Evolutionary conservation across 1,140 invertebrate genomes (phyloP).

Genomic region (Aphelenchoides besseyi): DNA sequence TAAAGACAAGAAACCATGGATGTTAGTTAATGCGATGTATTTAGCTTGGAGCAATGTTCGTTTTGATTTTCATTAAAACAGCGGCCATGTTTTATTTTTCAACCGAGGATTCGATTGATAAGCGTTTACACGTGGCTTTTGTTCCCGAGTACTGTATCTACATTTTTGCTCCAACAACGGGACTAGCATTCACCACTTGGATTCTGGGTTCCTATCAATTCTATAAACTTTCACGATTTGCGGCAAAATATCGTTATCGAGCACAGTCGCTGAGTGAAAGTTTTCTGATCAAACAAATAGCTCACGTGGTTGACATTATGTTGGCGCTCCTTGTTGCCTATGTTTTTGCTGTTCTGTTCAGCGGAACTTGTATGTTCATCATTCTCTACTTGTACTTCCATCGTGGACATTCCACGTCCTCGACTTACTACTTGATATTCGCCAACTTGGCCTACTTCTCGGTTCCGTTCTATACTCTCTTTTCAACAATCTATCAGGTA

Average conservation of each 20-base stretch:
- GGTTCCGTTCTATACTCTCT: neutral
- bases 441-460: neutral
- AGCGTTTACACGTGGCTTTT: neutral
- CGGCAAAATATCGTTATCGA: neutral
- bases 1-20: neutral
- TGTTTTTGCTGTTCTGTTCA: neutral
- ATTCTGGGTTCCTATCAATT: neutral
- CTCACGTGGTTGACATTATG: neutral
- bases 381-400: neutral
- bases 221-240: neutral
- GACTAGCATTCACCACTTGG: neutral
- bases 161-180: neutral
- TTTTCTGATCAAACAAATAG: neutral
- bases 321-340: neutral
- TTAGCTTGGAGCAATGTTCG: neutral
- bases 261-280: neutral
- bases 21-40: neutral
- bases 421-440: neutral
- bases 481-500: neutral
- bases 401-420: neutral
- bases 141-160: neutral
- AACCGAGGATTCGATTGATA: neutral
- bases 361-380: constrained; percentile 1
- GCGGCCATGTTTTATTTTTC: neutral
- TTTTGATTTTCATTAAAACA: neutral